These are phyloP conservation scores for Sclerodermus sp. DNA, from an alignment of 2,888 invertebrate species.

Conservation along the genomic window DNA sequence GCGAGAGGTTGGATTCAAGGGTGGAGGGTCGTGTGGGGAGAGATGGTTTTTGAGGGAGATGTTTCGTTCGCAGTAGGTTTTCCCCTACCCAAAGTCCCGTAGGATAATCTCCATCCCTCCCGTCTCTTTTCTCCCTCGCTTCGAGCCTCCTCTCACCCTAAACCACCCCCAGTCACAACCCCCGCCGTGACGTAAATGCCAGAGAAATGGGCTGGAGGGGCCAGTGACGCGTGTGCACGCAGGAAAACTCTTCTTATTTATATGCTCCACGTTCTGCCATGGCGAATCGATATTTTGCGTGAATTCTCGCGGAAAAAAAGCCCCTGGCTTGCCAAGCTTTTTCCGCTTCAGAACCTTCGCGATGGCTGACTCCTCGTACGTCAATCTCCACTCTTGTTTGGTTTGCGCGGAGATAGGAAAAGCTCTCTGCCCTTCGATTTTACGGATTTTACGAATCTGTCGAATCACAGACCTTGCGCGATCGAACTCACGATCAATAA, in stretches of 20 bases:
- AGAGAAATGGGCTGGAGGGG: constrained; percentile 44
- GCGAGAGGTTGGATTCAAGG: constrained; percentile 22
- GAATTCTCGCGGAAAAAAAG: constrained; percentile 11
- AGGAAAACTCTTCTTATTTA: constrained; percentile 57
- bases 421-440: too few relatives aligned
- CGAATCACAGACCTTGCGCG: too few relatives aligned
- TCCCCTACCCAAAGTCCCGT: constrained; percentile 38
- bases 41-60: constrained; percentile 52
- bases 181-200: constrained; percentile 43
- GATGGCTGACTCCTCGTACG: constrained; percentile 29
- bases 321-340: too few relatives aligned
- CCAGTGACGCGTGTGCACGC: constrained; percentile 56
- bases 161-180: constrained; percentile 26
- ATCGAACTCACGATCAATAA: too few relatives aligned
- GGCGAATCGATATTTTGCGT: constrained; percentile 48
- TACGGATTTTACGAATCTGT: too few relatives aligned
- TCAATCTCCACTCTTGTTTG: too few relatives aligned
- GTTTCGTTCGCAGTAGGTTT: constrained; percentile 50
- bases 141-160: constrained; percentile 33
- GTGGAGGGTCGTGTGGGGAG: constrained; percentile 19
- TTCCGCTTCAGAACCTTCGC: constrained; percentile 11
- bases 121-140: constrained; percentile 24
- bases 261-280: constrained; percentile 43
- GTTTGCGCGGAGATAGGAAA: too few relatives aligned
- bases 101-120: constrained; percentile 48